phyloP scores from a whole-genome alignment of 2,888 invertebrate genomes.

The Apoda limacodes region DNA sequence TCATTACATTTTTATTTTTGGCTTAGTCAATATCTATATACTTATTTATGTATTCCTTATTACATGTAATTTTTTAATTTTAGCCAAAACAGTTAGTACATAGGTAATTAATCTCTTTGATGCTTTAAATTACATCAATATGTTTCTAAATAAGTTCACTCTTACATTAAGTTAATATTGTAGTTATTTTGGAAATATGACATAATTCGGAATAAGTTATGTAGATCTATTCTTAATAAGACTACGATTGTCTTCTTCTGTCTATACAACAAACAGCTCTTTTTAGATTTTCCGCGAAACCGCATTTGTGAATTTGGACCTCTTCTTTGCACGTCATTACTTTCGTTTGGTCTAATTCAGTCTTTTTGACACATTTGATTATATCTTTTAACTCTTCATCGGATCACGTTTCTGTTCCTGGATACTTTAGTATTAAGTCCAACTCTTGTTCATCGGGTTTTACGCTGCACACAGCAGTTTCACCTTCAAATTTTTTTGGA shows the following conservation, averaged over 20 bases:
- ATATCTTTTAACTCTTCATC: conserved; percentile 39
- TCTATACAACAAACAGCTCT: conserved; percentile 61
- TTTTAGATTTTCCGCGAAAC: conserved; percentile 57
- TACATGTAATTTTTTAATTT: not conserved
- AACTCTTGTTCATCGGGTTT: conserved; percentile 55
- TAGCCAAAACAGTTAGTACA: not conserved
- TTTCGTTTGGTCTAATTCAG: conserved; percentile 33
- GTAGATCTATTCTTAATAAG: no score
- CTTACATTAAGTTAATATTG: no score
- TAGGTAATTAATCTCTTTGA: no score
- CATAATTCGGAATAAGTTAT: no score
- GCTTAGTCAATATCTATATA: not conserved
- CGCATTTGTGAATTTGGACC: conserved; percentile 46
- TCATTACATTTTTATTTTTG: no score
- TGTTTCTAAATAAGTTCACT: no score
- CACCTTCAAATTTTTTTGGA: conserved; percentile 48
- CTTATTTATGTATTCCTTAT: not conserved
- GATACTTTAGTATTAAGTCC: conserved; percentile 60
- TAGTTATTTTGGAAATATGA: no score
- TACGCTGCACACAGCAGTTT: conserved; percentile 41
- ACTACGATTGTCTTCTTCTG: conserved; percentile 52
- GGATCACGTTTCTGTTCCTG: conserved; percentile 66
- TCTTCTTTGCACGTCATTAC: conserved; percentile 36
- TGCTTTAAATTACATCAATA: no score
- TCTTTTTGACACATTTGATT: conserved; percentile 38